These are phyloP conservation scores for Myrmophylax atrothorax DNA, from an alignment of 2,113 vertebrate species.

Conservation along the genomic window DNA sequence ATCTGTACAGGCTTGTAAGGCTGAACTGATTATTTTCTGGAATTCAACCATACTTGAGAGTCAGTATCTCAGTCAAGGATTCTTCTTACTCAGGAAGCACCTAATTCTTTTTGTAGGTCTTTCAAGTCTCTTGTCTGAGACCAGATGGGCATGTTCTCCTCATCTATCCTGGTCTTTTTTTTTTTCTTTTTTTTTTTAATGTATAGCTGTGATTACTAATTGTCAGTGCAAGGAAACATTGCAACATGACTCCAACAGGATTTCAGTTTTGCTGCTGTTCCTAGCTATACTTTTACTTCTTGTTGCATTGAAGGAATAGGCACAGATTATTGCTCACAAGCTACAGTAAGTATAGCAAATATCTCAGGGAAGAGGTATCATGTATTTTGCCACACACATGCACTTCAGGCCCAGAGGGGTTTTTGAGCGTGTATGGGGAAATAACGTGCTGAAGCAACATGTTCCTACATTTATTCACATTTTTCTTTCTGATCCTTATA, in stretches of 20 bases:
- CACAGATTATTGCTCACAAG: background rate
- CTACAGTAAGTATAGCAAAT: background rate
- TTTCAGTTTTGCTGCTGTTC: background rate
- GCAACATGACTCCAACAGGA: background rate
- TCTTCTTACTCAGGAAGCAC: background rate
- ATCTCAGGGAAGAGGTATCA: background rate
- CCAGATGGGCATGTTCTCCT: background rate
- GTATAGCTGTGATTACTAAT: too few relatives aligned
- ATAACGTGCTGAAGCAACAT: background rate
- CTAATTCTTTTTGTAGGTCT: background rate
- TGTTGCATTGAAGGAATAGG: background rate
- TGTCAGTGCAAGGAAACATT: background rate
- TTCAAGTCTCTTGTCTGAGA: background rate
- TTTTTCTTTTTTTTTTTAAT: background rate
- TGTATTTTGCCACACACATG: background rate
- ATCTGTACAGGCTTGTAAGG: background rate
- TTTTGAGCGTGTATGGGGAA: background rate
- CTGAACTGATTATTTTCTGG: background rate
- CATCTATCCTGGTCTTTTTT: background rate
- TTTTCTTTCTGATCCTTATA: background rate
- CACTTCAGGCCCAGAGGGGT: background rate
- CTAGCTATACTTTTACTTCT: background rate
- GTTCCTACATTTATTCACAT: background rate
- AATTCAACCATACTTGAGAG: background rate
- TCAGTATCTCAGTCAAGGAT: background rate